Conservation (phyloP, 2,113 vertebrate genomes). For the Pelecanoides urinatrix region DNA sequence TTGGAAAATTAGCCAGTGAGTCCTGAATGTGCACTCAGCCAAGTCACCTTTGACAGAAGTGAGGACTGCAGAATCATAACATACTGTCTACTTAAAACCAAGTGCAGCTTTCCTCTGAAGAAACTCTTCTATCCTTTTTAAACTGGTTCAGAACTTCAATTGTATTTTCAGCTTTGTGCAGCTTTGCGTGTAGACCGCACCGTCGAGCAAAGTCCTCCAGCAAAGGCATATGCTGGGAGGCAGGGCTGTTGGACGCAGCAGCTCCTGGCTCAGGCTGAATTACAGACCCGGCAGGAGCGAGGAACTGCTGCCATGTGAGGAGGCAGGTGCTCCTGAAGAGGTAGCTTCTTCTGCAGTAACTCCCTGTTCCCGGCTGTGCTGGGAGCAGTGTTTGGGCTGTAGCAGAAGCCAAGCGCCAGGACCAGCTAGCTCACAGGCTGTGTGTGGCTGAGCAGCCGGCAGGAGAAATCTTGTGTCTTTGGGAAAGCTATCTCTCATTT, state of each 20-base stretch:
- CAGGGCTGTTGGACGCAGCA: not conserved
- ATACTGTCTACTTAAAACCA: not conserved
- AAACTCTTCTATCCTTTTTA: not conserved
- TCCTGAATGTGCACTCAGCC: not conserved
- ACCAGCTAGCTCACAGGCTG: not conserved
- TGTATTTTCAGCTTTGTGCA: not conserved
- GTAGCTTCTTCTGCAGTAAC: not conserved
- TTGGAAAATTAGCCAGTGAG: not conserved
- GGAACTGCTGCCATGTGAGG: not conserved
- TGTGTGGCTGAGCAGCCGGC: not conserved
- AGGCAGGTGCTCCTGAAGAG: not conserved
- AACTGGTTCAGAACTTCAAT: not conserved
- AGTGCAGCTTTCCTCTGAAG: not conserved
- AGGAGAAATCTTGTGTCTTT: not conserved
- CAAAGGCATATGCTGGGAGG: not conserved
- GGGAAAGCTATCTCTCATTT: not conserved
- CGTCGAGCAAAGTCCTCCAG: not conserved
- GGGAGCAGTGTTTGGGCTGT: not conserved
- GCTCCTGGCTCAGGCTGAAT: not conserved
- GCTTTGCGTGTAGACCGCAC: no score
- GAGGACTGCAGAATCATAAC: not conserved
- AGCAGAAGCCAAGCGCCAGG: not conserved
- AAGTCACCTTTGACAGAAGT: not conserved
- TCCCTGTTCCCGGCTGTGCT: not conserved
- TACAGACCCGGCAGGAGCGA: accelerated